Base-by-base conservation (phyloP, 2,113 vertebrate genomes). In the Orthonyx spaldingii region DNA sequence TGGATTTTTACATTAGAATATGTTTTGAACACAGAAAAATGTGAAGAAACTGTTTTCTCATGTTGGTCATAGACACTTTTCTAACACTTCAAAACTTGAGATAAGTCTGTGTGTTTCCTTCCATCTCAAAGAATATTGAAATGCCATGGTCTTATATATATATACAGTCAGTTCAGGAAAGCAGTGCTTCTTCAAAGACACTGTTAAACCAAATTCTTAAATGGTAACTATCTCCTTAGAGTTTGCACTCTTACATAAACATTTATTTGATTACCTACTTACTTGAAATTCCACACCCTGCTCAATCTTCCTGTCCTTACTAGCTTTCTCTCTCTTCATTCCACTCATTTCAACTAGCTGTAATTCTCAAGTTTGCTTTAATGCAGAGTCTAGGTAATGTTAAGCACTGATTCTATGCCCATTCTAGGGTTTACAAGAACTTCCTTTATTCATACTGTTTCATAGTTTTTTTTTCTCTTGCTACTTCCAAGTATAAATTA, bases 1-100 rank as follows among this genome's bases (percentile, higher is more conserved):
- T 98, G 97, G 91, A 97, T 98, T 98, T 98, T 97, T 97, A 98
- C 94, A 98, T 98, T 96, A 97, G 95, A 98, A 98, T 98, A 96
- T 98, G 91, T 98, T 98, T 98, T 98, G 96, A 98, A 96, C 92
- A 85, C 93, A 98, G 94, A 97, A 98, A 98, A 97, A 87, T 96
- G 95, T 96, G 97, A 97, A 95, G 69, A 97, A 89, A 77, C 90
- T 94, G 95, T 97, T 98, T 98, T 93, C 91, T 98, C 87, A 89
- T 98, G 95, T 97, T 98, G 95, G 96, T 97, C 84, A 98, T 96
- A 97, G 97, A 97, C 90, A 96, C 94, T 96, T 97, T 97, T 95
- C 90, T 97, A 90, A 97, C 71, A 95, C 91, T 96, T 89, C 68
- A 94, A 91, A 98, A 92, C 71, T 90, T 97, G 90, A 97, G 97